Evolutionary conservation across 2,797 vertebrate genomes (phyloP).

Genomic region (Cygnus olor): DNA sequence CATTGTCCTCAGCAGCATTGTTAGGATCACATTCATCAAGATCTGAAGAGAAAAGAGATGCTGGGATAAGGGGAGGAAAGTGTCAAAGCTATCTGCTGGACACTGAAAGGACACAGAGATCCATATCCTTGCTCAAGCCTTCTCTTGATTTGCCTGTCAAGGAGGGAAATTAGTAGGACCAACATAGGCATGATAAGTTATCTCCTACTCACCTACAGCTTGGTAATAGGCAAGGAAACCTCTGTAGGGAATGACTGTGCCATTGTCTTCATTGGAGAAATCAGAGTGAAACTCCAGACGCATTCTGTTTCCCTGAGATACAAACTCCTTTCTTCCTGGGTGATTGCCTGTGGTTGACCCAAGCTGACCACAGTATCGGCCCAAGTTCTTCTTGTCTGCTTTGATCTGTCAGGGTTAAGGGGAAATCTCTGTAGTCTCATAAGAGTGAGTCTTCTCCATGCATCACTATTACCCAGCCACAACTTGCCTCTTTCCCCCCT

Average conservation of each 20-base stretch:
- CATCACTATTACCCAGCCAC: background rate
- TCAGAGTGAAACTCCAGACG: constrained; percentile 76
- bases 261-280: constrained; percentile 82
- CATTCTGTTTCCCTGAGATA: constrained; percentile 78
- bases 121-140: background rate
- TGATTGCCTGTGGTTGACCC: constrained; percentile 66
- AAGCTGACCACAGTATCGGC: constrained; percentile 76
- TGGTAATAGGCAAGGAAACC: constrained; percentile 80
- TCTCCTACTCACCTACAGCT: constrained; percentile 76
- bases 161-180: background rate
- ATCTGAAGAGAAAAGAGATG: constrained; percentile 61
- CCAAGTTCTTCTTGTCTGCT: constrained; percentile 78
- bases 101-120: background rate
- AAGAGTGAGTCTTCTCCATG: fast-evolving
- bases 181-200: background rate
- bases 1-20: background rate
- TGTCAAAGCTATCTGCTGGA: background rate
- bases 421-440: background rate
- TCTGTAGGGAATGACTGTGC: constrained; percentile 74
- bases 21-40: constrained; percentile 73
- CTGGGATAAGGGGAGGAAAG: background rate
- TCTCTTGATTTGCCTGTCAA: background rate
- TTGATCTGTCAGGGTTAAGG: constrained; percentile 72
- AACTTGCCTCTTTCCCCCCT: background rate
- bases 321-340: constrained; percentile 68